A percentile compares a stretch with the other conserved stretches of the same genome.
Conservation (phyloP, 2,113 vertebrate species). For the Phyllostomus discolor region DNA sequence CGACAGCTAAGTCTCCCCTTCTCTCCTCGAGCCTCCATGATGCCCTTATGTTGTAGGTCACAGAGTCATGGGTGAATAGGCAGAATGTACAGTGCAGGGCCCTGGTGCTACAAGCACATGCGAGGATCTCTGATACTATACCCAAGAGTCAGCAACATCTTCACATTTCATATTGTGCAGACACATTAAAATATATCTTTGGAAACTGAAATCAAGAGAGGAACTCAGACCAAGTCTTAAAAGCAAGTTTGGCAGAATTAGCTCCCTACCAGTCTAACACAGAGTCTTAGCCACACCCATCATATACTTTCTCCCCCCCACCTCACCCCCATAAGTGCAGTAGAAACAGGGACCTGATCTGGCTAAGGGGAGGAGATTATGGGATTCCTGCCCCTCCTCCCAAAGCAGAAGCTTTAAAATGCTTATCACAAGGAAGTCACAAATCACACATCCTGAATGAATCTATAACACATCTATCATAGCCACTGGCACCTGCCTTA, state of each 20-base stretch:
- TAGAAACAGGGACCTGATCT: background rate
- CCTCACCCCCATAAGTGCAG: background rate
- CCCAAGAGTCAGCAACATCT: background rate
- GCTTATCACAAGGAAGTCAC: constrained; percentile 24
- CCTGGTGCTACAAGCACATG: background rate
- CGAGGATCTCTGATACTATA: background rate
- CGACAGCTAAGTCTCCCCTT: background rate
- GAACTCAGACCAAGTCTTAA: background rate
- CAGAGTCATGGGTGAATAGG: background rate
- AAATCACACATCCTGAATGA: background rate
- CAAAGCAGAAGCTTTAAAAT: constrained; percentile 18
- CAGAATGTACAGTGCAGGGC: background rate
- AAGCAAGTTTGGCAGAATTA: constrained; percentile 25
- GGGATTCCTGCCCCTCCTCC: too few relatives aligned
- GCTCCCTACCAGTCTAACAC: background rate
- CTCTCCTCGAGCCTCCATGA: background rate
- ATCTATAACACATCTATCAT: background rate
- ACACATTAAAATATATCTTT: background rate
- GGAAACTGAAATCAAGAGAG: constrained; percentile 19
- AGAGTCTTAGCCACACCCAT: background rate
- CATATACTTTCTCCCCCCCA: background rate
- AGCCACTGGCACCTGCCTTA: background rate
- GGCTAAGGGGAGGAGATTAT: background rate
- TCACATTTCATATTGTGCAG: background rate
- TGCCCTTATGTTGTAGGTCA: background rate